A percentile compares a stretch with the other conserved stretches of the same genome.
Conservation (phyloP, 2,797 vertebrate species). For the Poliocrania exsul region DNA sequence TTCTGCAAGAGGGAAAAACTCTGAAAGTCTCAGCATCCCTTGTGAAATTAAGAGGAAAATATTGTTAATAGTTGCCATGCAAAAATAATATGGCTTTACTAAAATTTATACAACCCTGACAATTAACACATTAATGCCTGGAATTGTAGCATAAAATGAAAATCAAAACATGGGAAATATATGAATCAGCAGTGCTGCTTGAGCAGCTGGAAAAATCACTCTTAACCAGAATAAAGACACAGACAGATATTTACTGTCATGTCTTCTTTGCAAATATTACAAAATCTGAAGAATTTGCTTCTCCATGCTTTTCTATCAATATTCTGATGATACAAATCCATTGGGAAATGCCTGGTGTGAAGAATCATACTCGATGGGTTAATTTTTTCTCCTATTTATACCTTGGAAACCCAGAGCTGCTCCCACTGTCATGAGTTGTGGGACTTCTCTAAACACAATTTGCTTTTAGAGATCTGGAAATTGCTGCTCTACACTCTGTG, state of each 20-base stretch:
- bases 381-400: not conserved
- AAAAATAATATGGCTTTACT: conserved; percentile 80
- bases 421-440: not conserved
- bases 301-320: not conserved
- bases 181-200: conserved; percentile 35
- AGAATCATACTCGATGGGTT: not conserved
- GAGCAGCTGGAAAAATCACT: conserved; percentile 19
- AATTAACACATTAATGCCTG: conserved; percentile 77
- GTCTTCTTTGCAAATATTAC: conserved; percentile 49
- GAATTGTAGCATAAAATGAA: conserved; percentile 33
- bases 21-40: conserved; percentile 80
- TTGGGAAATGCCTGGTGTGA: not conserved
- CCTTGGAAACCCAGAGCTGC: not conserved
- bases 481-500: not conserved
- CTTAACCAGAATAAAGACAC: conserved; percentile 41
- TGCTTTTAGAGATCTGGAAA: not conserved
- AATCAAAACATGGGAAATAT: conserved; percentile 15
- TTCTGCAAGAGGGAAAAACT: conserved; percentile 79
- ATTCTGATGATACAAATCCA: not conserved
- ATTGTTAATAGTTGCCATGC: conserved; percentile 82
- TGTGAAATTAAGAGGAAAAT: conserved; percentile 83
- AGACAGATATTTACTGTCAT: conserved; percentile 28
- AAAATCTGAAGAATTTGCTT: conserved; percentile 58
- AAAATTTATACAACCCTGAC: conserved; percentile 77
- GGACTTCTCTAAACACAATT: not conserved